Conservation (phyloP, 2,797 vertebrate species). For the Scolopax rusticola region DNA sequence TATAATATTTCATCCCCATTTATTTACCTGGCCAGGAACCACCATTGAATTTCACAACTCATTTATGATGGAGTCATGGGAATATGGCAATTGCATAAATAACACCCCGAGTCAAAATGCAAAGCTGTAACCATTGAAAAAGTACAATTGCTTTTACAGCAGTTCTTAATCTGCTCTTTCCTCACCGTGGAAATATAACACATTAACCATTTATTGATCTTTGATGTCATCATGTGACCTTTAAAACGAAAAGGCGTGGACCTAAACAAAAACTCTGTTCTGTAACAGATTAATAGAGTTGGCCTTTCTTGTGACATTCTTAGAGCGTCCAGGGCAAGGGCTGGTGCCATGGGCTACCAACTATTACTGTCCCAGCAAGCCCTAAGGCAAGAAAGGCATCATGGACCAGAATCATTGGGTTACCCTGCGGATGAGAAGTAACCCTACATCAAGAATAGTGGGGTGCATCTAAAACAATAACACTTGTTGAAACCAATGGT, state of each 20-base stretch:
- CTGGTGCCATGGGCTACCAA: not conserved
- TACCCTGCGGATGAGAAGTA: not conserved
- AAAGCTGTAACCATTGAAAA: slow-evolving; percentile 16
- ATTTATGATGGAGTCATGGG: slow-evolving; percentile 24
- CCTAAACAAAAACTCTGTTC: slow-evolving; percentile 9
- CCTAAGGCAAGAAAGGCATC: not conserved
- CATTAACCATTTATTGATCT: slow-evolving; percentile 25
- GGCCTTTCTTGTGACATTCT: not conserved
- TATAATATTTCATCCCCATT: slow-evolving; percentile 35
- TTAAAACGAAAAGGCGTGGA: not conserved
- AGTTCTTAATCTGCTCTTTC: slow-evolving; percentile 15
- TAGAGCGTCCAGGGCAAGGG: not conserved
- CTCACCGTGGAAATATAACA: not conserved
- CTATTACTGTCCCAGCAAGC: not conserved
- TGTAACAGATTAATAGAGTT: not conserved
- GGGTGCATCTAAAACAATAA: not conserved
- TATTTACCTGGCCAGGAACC: slow-evolving; percentile 45
- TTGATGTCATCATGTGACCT: not conserved
- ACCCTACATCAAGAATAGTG: not conserved
- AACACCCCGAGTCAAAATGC: slow-evolving; percentile 36
- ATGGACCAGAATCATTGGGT: accelerated
- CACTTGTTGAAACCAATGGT: not conserved
- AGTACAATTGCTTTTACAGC: slow-evolving; percentile 1
- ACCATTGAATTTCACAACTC: slow-evolving; percentile 31
- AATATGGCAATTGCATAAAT: slow-evolving; percentile 48